Evolutionary conservation across 2,113 vertebrate genomes (phyloP), one percentile per base, ranked within the genome.

Genomic region (Bos indicus): DNA sequence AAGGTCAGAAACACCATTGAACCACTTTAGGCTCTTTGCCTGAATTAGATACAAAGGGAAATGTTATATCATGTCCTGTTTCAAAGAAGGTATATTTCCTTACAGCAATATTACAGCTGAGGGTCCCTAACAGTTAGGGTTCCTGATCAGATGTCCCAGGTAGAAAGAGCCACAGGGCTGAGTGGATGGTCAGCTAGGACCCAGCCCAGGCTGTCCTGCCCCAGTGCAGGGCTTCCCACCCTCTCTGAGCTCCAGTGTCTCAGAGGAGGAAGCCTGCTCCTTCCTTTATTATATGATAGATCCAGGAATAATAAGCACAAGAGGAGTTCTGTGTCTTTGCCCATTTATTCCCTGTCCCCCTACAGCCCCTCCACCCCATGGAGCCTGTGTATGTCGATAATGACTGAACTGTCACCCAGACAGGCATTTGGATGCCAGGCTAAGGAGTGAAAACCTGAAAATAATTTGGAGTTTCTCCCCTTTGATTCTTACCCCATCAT

Each of bases 361-460:
- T 36, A n/a, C 7, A 67, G 33, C 28, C 60, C 3, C 64, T n/a
- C 33, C 16, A 36, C 0, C 8, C 67, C 0, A 0, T n/a, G 33
- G 17, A 21, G 64, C 64, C 64, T 71, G 64, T 36, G 8, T 2
- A n/a, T n/a, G 8, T 71, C 0, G 0, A 19, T 67, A 67, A 8
- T 67, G 64, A n/a, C 33, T 67, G 64, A 67, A 67, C 64, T 36
- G 16, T 67, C 0, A 67, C 33, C 33, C 4, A 10, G 64, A 36
- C 2, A 67, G 33, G 33, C 17, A n/a, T 67, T 67, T 5, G 64
- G 16, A 67, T 67, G 33, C 16, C 33, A 67, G 33, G 17, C 0
- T 67, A 21, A 67, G 33, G 33, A 67, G 64, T 5, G 17, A 67
- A 36, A 36, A 36, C 17, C 33, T 36, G 2, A 67, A 67, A 67